Percentiles rank a stretch among this genome's conserved stretches.
Evolutionary conservation across 2,113 vertebrate species (phyloP).

Genomic region (Charina bottae): DNA sequence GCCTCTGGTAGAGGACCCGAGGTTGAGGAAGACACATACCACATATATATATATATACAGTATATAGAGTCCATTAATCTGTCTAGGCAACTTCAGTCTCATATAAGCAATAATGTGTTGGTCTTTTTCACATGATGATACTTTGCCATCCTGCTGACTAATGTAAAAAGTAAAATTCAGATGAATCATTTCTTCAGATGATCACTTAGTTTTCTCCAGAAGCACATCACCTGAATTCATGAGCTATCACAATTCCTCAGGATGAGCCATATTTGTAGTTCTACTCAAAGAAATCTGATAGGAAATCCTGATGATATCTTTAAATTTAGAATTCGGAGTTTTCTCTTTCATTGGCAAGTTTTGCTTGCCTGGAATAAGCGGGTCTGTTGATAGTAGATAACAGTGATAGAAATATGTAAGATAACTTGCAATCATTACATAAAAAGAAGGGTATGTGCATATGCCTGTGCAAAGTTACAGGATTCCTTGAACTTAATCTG

Average conservation of each 20-base stretch:
- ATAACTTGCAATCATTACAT: not conserved
- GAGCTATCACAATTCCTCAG: not conserved
- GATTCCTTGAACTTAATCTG: not conserved
- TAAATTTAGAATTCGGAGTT: not conserved
- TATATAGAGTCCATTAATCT: not conserved
- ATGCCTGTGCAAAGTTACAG: not conserved
- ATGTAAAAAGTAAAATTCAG: not conserved
- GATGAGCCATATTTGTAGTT: not conserved
- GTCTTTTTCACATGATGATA: not conserved
- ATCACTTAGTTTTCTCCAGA: not conserved
- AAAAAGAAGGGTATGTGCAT: not conserved
- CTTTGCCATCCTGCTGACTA: not conserved
- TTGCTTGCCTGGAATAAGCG: not conserved
- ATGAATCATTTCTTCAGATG: not conserved
- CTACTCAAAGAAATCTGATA: not conserved
- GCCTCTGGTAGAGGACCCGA: too few relatives aligned
- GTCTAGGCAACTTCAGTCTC: not conserved
- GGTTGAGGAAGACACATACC: too few relatives aligned
- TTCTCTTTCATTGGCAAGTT: not conserved
- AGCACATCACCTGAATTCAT: not conserved
- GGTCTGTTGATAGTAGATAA: not conserved
- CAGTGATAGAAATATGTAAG: not conserved
- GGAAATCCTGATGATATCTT: not conserved
- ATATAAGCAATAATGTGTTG: not conserved
- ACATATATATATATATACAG: too few relatives aligned